These are phyloP conservation scores for Eciton burchellii DNA, from an alignment of 1,140 invertebrate species.

Conservation along the genomic window DNA sequence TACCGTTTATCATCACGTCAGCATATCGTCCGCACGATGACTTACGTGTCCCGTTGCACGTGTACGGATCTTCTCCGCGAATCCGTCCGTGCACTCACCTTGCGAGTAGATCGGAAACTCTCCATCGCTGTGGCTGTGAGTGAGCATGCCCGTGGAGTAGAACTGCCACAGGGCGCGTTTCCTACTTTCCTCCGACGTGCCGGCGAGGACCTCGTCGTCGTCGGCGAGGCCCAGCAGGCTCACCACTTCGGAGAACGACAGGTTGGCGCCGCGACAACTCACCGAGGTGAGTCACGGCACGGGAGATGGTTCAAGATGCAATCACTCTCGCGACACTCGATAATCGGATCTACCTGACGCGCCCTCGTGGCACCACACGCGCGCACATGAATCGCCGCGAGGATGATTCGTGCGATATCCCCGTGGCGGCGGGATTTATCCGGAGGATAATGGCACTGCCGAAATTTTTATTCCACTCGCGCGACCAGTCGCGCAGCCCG, in stretches of 20 bases:
- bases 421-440: background rate
- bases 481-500: background rate
- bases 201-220: constrained; percentile 77
- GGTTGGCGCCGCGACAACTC: constrained; percentile 63
- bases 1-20: too few relatives aligned
- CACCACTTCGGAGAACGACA: constrained; percentile 78
- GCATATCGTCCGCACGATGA: too few relatives aligned
- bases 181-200: constrained; percentile 75
- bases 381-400: background rate
- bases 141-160: constrained; percentile 88
- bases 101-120: constrained; percentile 91
- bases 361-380: background rate
- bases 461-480: background rate
- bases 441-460: background rate
- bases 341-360: background rate
- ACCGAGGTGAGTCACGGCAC: constrained; percentile 40
- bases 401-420: background rate
- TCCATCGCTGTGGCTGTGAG: constrained; percentile 92
- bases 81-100: constrained; percentile 76
- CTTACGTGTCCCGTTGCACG: too few relatives aligned
- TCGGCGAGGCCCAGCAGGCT: constrained; percentile 77
- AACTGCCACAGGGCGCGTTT: constrained; percentile 81
- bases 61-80: background rate
- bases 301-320: background rate
- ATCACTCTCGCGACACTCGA: background rate